A percentile compares a stretch with the other conserved stretches of the same genome.
Evolutionary conservation across 2,113 vertebrate genomes (phyloP).

Genomic region (Cynopterus brachyotis): DNA sequence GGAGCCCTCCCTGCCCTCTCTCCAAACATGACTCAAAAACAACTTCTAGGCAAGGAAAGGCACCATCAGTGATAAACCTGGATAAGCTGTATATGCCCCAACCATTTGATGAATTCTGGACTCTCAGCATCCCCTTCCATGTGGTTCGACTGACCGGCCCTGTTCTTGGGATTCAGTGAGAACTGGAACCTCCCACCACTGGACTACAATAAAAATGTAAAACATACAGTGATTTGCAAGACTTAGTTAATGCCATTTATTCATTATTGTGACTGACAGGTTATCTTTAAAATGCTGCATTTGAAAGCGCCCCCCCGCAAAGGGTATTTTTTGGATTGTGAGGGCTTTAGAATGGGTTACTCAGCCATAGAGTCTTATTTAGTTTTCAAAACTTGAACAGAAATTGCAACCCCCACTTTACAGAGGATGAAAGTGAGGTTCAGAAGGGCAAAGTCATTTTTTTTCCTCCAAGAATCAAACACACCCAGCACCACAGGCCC

Average conservation of each 20-base stretch:
- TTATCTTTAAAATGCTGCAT: constrained; percentile 3
- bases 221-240: not conserved
- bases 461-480: not conserved
- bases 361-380: not conserved
- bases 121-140: not conserved
- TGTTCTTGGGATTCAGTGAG: not conserved
- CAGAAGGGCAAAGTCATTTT: not conserved
- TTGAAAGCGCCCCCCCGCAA: not conserved
- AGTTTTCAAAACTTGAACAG: not conserved
- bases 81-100: not conserved
- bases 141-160: not conserved
- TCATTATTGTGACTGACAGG: not conserved
- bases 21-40: constrained; percentile 50
- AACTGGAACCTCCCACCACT: not conserved
- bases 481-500: not conserved
- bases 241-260: not conserved
- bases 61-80: not conserved
- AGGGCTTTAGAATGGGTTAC: not conserved
- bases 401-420: not conserved
- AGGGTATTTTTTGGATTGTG: not conserved
- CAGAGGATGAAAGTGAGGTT: constrained; percentile 12
- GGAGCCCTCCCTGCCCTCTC: constrained; percentile 23
- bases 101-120: not conserved
- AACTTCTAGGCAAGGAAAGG: not conserved
- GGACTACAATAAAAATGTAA: not conserved